Conservation (phyloP, 1,140 invertebrate species). For the Eumaeus atala region DNA sequence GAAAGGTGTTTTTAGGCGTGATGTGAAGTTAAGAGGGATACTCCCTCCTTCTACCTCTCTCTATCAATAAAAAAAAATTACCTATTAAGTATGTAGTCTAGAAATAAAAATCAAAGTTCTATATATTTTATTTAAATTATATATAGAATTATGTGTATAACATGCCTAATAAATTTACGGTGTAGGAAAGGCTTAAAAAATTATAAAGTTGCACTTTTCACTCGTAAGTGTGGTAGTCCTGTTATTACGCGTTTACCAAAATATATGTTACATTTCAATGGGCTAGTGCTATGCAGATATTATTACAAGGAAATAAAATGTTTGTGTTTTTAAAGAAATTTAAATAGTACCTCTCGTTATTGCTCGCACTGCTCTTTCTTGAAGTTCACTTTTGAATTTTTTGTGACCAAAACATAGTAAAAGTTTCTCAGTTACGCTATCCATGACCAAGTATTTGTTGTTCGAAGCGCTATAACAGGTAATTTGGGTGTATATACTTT, state of each 20-base stretch:
- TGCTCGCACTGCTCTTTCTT: conserved; percentile 69
- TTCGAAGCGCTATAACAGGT: conserved; percentile 27
- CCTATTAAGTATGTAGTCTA: no score
- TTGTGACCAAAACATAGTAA: conserved; percentile 73
- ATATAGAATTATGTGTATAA: not conserved
- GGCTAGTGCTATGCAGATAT: not conserved
- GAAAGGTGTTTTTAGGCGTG: no score
- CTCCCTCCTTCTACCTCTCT: no score
- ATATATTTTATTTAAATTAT: not conserved
- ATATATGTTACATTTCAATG: conserved; percentile 2
- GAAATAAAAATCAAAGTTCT: no score
- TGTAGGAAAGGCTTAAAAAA: not conserved
- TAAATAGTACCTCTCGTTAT: conserved; percentile 64
- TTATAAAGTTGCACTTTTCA: not conserved
- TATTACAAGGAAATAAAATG: no score
- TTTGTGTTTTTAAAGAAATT: not conserved
- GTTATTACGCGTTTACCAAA: conserved; percentile 23
- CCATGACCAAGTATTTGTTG: conserved; percentile 38
- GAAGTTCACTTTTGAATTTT: conserved; percentile 74
- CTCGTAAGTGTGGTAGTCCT: conserved; percentile 24
- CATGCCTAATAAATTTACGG: conserved; percentile 1
- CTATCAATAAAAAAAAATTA: no score
- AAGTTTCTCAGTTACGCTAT: conserved; percentile 62
- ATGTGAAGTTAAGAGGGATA: no score
- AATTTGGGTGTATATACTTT: conserved; percentile 20